phyloP scores from a whole-genome alignment of 2,797 vertebrate species.

The Mycteria americana region DNA sequence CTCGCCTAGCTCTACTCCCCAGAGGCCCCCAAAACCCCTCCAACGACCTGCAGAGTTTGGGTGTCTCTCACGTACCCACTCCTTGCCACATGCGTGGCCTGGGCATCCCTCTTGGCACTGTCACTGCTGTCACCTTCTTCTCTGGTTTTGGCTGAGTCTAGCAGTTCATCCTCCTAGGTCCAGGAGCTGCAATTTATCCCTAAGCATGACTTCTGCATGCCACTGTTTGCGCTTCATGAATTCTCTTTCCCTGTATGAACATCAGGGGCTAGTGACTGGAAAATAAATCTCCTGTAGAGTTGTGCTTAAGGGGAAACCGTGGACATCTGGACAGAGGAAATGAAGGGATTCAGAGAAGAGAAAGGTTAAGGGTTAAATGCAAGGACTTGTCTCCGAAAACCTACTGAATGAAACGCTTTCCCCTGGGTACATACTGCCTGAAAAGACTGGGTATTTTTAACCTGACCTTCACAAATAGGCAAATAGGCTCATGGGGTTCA shows the following conservation, averaged over 20 bases:
- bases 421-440: background rate
- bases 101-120: background rate
- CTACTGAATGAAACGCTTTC: background rate
- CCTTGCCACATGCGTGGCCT: background rate
- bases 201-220: background rate
- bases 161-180: background rate
- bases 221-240: background rate
- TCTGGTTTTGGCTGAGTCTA: background rate
- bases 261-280: background rate
- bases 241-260: background rate
- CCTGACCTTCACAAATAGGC: background rate
- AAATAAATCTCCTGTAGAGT: background rate
- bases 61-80: background rate
- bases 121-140: background rate
- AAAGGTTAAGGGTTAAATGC: background rate
- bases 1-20: background rate
- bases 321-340: background rate
- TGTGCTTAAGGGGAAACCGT: background rate
- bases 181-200: background rate
- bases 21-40: background rate
- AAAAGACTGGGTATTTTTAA: conserved; percentile 16
- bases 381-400: background rate
- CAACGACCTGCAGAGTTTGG: background rate
- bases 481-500: background rate
- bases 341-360: background rate